phyloP scores from a whole-genome alignment of 2,113 vertebrate genomes.

The Boulengeromyrus knoepffleri region DNA sequence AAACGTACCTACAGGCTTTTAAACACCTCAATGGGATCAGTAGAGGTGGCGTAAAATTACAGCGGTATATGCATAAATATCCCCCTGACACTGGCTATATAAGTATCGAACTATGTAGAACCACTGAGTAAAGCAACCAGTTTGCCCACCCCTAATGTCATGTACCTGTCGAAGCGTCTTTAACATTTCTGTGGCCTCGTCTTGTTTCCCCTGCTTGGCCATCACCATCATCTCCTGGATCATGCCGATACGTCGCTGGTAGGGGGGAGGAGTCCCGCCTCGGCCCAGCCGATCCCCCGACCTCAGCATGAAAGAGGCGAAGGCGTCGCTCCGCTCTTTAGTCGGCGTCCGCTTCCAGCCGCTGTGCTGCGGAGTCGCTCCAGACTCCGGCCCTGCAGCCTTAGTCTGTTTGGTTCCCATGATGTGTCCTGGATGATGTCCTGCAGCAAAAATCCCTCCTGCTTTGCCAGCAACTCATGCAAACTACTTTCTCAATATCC shows the following conservation, averaged over 20 bases:
- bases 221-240: constrained; percentile 92
- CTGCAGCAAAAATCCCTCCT: not conserved
- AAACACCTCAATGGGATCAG: not conserved
- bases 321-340: constrained; percentile 70
- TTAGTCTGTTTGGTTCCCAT: constrained; percentile 93
- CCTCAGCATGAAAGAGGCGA: constrained; percentile 76
- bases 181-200: constrained; percentile 87
- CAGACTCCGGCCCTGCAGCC: constrained; percentile 62
- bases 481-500: not conserved
- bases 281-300: constrained; percentile 76
- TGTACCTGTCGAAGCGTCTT: constrained; percentile 86
- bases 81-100: not conserved
- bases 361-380: constrained; percentile 61
- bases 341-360: constrained; percentile 64
- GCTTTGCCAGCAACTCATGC: constrained; percentile 9
- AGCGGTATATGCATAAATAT: not conserved
- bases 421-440: not conserved
- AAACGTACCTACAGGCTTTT: not conserved
- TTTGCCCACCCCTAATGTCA: not conserved
- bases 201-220: constrained; percentile 82
- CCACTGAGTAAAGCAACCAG: not conserved
- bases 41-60: not conserved
- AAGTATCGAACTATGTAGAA: not conserved
- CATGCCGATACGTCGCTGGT: constrained; percentile 83
- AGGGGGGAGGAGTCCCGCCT: constrained; percentile 69